These are phyloP conservation scores for Panopea generosa DNA, from an alignment of 2,888 invertebrate species.

Conservation along the genomic window DNA sequence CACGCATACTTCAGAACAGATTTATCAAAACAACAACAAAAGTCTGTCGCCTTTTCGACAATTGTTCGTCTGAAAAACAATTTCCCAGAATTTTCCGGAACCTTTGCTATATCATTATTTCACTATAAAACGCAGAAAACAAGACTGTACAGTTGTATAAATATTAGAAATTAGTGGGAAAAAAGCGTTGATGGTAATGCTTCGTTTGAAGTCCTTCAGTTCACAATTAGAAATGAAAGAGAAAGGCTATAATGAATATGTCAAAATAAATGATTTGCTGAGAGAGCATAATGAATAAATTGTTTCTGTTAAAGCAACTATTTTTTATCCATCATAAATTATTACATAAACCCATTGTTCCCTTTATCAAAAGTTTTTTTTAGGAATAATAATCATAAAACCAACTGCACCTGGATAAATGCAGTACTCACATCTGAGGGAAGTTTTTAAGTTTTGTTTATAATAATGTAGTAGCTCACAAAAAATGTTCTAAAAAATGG, in stretches of 20 bases:
- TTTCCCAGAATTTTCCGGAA: constrained; percentile 26
- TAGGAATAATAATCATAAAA: too few relatives aligned
- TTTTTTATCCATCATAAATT: too few relatives aligned
- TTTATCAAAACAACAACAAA: constrained; percentile 37
- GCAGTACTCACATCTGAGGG: too few relatives aligned
- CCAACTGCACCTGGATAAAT: too few relatives aligned
- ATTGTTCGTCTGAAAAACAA: constrained; percentile 33
- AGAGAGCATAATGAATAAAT: not conserved
- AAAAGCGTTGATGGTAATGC: constrained; percentile 25
- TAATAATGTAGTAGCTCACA: too few relatives aligned
- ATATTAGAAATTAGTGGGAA: constrained; percentile 27
- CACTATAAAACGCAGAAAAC: constrained; percentile 40
- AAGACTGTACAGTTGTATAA: constrained; percentile 59
- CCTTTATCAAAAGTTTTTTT: too few relatives aligned
- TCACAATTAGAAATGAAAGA: constrained; percentile 21
- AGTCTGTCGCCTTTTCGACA: constrained; percentile 38
- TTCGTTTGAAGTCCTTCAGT: constrained; percentile 33
- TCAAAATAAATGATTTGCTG: constrained; percentile 17
- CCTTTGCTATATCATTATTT: constrained; percentile 50
- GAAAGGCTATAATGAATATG: constrained; percentile 16
- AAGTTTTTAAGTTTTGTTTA: too few relatives aligned
- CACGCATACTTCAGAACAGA: constrained; percentile 31
- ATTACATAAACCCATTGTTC: too few relatives aligned
- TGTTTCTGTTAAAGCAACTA: not conserved
- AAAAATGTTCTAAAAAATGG: too few relatives aligned